phyloP scores from a whole-genome alignment of 1,140 invertebrate genomes.

The Zaprionus kolodkinae region DNA sequence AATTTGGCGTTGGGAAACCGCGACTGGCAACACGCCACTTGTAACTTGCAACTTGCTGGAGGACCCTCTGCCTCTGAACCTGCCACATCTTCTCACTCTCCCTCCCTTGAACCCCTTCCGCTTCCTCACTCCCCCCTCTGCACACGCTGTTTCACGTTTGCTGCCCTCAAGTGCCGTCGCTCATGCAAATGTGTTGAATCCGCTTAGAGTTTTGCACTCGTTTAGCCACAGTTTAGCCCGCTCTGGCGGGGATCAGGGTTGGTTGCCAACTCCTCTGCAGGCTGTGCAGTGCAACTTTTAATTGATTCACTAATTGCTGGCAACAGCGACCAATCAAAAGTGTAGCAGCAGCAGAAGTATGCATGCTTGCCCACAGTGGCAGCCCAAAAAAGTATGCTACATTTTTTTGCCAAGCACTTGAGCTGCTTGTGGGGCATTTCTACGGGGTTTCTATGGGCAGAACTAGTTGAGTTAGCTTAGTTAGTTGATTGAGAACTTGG shows the following conservation, averaged over 20 bases:
- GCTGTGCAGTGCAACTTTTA: constrained; percentile 35
- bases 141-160: not conserved
- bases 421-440: not conserved
- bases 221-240: not conserved
- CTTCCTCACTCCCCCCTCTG: not conserved
- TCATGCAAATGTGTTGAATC: constrained; percentile 5
- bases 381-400: constrained; percentile 5
- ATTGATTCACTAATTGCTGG: constrained; percentile 52
- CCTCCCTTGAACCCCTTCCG: not conserved
- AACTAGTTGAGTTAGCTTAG: too few species aligned
- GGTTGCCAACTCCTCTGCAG: not conserved
- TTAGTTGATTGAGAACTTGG: too few species aligned
- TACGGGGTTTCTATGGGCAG: too few species aligned
- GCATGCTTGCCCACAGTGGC: not conserved
- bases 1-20: not conserved
- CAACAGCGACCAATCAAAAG: constrained; percentile 42
- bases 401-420: not conserved
- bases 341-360: constrained; percentile 12
- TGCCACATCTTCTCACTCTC: not conserved
- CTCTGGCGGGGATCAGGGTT: too few species aligned
- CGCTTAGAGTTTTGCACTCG: constrained; percentile 1
- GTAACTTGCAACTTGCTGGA: too few species aligned
- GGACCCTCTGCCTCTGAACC: not conserved
- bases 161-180: not conserved
- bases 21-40: not conserved